Base-by-base conservation (phyloP, 2,888 invertebrate genomes). In the Nemapogon koenigi region DNA sequence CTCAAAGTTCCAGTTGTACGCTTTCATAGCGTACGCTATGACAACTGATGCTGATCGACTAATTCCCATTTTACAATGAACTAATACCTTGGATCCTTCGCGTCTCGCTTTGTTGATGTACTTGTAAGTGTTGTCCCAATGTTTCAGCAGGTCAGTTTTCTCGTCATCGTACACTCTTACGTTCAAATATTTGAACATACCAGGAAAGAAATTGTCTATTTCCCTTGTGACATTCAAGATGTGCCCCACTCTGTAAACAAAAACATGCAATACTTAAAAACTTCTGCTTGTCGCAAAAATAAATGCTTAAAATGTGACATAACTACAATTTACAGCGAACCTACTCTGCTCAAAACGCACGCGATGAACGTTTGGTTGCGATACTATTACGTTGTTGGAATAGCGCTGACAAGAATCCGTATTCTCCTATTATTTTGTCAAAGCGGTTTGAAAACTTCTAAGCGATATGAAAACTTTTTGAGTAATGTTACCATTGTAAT, bases 11-110 rank as follows among this genome's bases (percentile, higher is more conserved):
- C 94, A 95, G 60, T 92, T 91, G 69, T 91, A 91, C 14, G 95
- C 94, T 72, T 98, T 98, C 98, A 99, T 99, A 16, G 95, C 93
- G 73, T 95, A 97, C 0, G 97, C 97, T 55, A 97, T 95, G 16
- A 97, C 98, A 16, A 97, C 97, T 2, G 97, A 97, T 3, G 98
- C 97, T 16, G 98, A 98, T 47, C 98, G 83, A 65, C 97, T 97
- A 43, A 99, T 94, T 16, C 99, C 99, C 96, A 98, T 98, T 80
- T 98, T 98, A 71, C 99, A 99, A 69, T 99, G 98, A 36, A 99
- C 98, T 53, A 99, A 81, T 40, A 97, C 96, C 73, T 95, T 95
- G 40, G 93, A 94, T 39, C 93, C 93, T 55, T 90, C 89, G 52
- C 90, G 88, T 65, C 87, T 88, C 38, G 97, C 97, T 69, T 91